phyloP scores from a whole-genome alignment of 2,113 vertebrate genomes.

The Engystomops pustulosus region DNA sequence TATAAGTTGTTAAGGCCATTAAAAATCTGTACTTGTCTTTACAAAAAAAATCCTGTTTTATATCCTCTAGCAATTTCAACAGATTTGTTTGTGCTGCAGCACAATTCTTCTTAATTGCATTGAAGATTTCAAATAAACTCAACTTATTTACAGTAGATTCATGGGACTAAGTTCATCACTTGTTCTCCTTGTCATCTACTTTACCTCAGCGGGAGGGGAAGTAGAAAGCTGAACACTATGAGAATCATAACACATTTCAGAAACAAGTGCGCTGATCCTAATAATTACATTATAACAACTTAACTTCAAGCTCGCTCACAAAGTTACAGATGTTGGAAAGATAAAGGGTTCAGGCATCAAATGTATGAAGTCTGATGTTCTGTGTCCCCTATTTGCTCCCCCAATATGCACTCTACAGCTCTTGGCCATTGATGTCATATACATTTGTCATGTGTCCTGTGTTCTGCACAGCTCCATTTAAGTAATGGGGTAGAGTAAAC shows the following conservation, averaged over 20 bases:
- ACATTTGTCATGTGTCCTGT: too few species aligned
- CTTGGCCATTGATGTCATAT: too few species aligned
- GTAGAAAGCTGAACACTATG: neutral
- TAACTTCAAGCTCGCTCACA: neutral
- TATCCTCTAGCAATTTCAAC: neutral
- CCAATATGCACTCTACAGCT: too few species aligned
- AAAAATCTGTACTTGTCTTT: slow-evolving; percentile 51
- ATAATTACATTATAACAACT: neutral
- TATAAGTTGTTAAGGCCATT: slow-evolving; percentile 61
- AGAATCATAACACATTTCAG: neutral
- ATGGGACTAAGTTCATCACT: neutral
- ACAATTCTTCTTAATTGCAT: neutral
- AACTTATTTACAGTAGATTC: neutral
- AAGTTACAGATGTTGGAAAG: neutral
- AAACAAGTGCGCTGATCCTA: neutral
- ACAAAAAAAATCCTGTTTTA: slow-evolving; percentile 27
- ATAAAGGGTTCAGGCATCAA: too few species aligned
- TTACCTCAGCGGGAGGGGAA: neutral
- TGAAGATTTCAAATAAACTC: neutral
- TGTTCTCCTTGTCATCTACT: neutral
- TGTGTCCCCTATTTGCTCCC: too few species aligned
- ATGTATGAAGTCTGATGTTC: too few species aligned
- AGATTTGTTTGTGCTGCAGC: neutral
- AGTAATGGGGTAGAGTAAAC: too few species aligned
- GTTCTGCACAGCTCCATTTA: too few species aligned